Evolutionary conservation across 2,113 vertebrate species (phyloP).

Genomic region (Chloropsis hardwickii): DNA sequence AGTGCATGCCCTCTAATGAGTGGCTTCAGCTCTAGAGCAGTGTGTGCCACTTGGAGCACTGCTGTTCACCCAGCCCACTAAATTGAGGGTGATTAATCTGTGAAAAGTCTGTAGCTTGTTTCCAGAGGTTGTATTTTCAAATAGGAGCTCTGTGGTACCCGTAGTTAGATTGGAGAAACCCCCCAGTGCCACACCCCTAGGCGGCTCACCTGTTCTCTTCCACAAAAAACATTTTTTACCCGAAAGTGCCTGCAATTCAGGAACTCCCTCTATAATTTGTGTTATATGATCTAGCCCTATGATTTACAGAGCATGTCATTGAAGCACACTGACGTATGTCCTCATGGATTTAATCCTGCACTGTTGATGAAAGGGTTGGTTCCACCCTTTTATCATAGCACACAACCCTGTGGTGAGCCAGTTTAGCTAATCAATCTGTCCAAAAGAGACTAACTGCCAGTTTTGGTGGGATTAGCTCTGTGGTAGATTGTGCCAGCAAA

Average conservation of each 20-base stretch:
- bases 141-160: neutral
- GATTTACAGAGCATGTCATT: constrained; percentile 37
- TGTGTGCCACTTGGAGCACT: neutral
- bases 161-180: neutral
- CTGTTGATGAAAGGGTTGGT: constrained; percentile 27
- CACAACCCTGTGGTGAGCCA: neutral
- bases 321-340: constrained; percentile 17
- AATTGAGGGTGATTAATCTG: neutral
- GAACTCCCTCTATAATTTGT: neutral
- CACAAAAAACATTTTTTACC: neutral
- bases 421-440: neutral
- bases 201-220: neutral
- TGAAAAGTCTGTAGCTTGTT: neutral
- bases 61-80: neutral
- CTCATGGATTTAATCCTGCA: constrained; percentile 19
- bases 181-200: neutral
- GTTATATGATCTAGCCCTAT: neutral
- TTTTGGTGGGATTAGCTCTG: neutral
- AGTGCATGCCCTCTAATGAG: neutral
- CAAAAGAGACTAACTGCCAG: neutral
- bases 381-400: constrained; percentile 8
- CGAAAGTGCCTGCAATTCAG: neutral
- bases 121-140: neutral
- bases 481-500: neutral
- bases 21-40: neutral